Evolutionary conservation across 2,888 invertebrate species (phyloP).

Genomic region (Parelbella ahira): DNA sequence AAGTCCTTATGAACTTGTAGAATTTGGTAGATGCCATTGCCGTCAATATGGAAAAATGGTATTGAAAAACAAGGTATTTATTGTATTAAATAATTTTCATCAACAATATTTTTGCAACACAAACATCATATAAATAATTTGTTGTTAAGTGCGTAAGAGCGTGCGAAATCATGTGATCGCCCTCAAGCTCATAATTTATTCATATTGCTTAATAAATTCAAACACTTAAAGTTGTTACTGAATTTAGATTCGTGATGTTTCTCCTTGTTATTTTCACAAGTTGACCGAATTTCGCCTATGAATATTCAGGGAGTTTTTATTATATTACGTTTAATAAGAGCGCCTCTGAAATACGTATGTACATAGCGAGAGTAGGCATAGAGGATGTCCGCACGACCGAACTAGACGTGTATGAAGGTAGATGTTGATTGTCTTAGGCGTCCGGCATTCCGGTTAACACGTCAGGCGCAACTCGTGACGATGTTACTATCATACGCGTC

Average conservation of each 20-base stretch:
- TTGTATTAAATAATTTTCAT: too few species aligned
- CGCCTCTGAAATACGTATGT: constrained; percentile 30
- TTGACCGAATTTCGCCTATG: constrained; percentile 53
- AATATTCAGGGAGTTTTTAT: constrained; percentile 61
- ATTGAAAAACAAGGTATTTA: too few species aligned
- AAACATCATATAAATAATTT: too few species aligned
- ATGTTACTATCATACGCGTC: constrained; percentile 65
- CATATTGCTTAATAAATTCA: constrained; percentile 53
- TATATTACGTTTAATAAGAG: constrained; percentile 50
- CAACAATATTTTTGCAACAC: too few species aligned
- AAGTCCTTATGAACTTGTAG: too few species aligned
- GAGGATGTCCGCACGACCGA: too few species aligned
- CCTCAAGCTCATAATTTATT: constrained; percentile 38
- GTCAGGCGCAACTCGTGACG: constrained; percentile 11
- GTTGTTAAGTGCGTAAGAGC: neutral
- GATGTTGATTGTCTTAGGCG: constrained; percentile 13
- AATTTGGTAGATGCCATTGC: too few species aligned
- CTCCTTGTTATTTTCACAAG: constrained; percentile 54
- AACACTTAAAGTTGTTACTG: constrained; percentile 52
- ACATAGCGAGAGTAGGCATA: too few species aligned
- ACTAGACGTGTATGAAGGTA: constrained; percentile 36
- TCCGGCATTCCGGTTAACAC: constrained; percentile 10
- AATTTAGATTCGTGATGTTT: constrained; percentile 51
- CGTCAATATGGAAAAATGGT: too few species aligned
- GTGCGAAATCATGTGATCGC: constrained; percentile 7